Base-by-base conservation (phyloP, 2,797 vertebrate species). In the Lophius americanus region DNA sequence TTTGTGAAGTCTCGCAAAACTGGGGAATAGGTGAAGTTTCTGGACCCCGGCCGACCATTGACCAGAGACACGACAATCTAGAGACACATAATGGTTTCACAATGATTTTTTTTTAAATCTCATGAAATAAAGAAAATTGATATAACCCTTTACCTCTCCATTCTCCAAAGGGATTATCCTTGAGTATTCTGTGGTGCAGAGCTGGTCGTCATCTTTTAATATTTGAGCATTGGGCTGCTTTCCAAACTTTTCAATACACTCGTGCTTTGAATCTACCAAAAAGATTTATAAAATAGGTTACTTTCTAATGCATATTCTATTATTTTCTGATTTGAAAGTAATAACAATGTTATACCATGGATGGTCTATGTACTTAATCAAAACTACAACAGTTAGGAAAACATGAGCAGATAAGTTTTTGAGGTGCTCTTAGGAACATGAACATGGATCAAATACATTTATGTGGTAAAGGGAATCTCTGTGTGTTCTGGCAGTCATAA, bases 61-160 rank as follows among this genome's bases (percentile, higher is more conserved):
- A 98, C 77, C 80, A 98, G 85, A 51, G 96, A 97, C 61, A 98
- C 94, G 48, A 97, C 95, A 70, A 98, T 77, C 96, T 98, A 85
- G 53, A 65, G 4, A 64, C 37, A 63, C 4, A 56, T 33, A 41
- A 46, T 56, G 3, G 70, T 54, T 61, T 59, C 9, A 70, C 23
- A 60, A 1, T 10, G 12, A 47, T 13, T 10, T 3, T 36, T 64
- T 39, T 33, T 60, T 6, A 49, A 23, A 38, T 9, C 2, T 13
- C 2, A 41, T 32, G 32, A 42, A 51, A 33, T 23, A 3, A 2
- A 23, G 1, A 0, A 37, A 13, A 2, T 9, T 13, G 1, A 43
- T 36, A 10, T n/a, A 2, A 50, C 52, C 23, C 58, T 89, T 88
- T 76, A 98, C 96, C 93, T 98, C 96, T 73, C 96, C 97, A 0